Percentiles rank a stretch among this genome's conserved stretches.
These are phyloP conservation scores for Diplazon laetatorius DNA, from an alignment of 2,888 invertebrate genomes.

Conservation along the genomic window DNA sequence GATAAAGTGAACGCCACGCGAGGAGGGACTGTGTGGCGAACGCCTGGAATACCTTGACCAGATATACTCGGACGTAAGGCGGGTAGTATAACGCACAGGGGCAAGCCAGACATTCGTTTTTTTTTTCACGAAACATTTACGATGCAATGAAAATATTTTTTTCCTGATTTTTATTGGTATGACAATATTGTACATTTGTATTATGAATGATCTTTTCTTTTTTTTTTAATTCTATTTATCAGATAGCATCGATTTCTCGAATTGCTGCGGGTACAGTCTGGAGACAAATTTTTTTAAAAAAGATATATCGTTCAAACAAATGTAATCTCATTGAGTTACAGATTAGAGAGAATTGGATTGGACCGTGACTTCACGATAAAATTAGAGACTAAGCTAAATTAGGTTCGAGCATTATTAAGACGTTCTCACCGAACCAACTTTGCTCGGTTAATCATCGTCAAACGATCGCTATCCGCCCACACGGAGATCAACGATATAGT, in stretches of 20 bases:
- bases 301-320: too few relatives aligned
- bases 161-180: neutral
- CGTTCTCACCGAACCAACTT: slow-evolving; percentile 44
- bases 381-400: slow-evolving; percentile 45
- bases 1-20: neutral
- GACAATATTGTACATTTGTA: too few relatives aligned
- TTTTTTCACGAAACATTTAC: neutral
- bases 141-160: neutral
- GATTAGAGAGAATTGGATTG: neutral
- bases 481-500: slow-evolving; percentile 41
- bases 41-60: slow-evolving; percentile 14
- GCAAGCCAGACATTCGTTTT: neutral
- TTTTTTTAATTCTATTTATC: too few relatives aligned
- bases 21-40: too few relatives aligned
- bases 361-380: neutral
- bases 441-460: slow-evolving; percentile 41
- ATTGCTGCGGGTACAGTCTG: too few relatives aligned
- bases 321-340: neutral
- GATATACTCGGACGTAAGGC: slow-evolving; percentile 16
- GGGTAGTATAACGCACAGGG: slow-evolving; percentile 38
- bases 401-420: slow-evolving; percentile 51
- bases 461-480: slow-evolving; percentile 50
- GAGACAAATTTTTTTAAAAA: too few relatives aligned
- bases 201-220: too few relatives aligned
- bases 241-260: too few relatives aligned